Conservation (phyloP, 2,888 invertebrate species). For the Mesodorylaimus sp. region DNA sequence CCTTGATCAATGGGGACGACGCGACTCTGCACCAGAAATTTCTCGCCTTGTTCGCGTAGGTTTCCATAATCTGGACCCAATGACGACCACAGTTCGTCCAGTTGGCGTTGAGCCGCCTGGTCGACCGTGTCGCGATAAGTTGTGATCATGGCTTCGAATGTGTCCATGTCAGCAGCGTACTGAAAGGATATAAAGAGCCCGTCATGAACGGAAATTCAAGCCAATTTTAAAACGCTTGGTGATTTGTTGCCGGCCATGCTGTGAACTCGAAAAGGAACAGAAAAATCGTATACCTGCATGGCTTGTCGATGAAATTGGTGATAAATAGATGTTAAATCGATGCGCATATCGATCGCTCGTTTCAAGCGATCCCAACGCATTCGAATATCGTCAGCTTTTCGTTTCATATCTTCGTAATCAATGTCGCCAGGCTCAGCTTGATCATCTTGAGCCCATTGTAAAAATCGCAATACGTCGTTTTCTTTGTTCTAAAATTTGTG, state of each 20-base stretch:
- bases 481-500: constrained; percentile 5
- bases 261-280: no score
- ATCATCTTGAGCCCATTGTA: not conserved
- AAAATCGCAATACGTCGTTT: not conserved
- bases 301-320: constrained; percentile 53
- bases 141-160: constrained; percentile 44
- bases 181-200: constrained; percentile 15
- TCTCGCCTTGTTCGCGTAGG: constrained; percentile 47
- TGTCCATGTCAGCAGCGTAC: constrained; percentile 47
- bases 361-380: constrained; percentile 31
- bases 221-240: not conserved
- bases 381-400: constrained; percentile 29
- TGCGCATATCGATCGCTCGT: constrained; percentile 34
- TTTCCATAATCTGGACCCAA: constrained; percentile 46
- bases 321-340: constrained; percentile 48
- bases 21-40: constrained; percentile 46
- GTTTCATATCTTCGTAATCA: constrained; percentile 30
- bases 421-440: constrained; percentile 43
- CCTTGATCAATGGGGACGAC: no score
- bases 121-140: constrained; percentile 38
- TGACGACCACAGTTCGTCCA: constrained; percentile 48
- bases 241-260: no score
- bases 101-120: constrained; percentile 34
- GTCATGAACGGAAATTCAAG: constrained; percentile 2
- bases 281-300: constrained; percentile 39